Base-by-base conservation (phyloP, 30 jellyfish, hydroid and myxozoan species). In the Chrysaora quinquecirrha region DNA sequence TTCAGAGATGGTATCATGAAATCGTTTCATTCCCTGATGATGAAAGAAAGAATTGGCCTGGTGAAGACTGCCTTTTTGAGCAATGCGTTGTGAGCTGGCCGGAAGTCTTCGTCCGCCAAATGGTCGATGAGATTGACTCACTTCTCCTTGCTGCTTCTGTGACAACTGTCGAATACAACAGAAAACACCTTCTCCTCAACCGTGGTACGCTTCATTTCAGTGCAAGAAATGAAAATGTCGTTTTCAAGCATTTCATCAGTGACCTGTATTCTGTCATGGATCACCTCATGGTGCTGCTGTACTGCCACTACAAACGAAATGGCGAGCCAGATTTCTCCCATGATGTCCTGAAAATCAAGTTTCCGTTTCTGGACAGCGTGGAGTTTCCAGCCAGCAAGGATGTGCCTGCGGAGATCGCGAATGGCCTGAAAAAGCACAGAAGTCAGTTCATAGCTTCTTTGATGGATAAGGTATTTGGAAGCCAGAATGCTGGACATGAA, bases 281-380 rank as follows among this genome's bases (percentile, higher is more conserved):
- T 22, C 89, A 78, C 81, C 75, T 78, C 38, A 67, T 78, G 21
- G 89, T 78, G 28, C 38, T 78, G 75, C 68, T 78, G 73, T 78
- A 58, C 75, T 78, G 89, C 78, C 89, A 78, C 48, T 78, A 78
- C 38, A 78, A 78, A 48, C 47, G 89, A 78, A 78, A 78, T 64
- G 89, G 89, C 64, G 73, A 78, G 71, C 81, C 89, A 58, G 89
- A 78, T 29, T 78, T 78, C 80, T 78, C 89, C 6, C 89, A 78
- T 64, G 78, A 67, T 22, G 49, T 78, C 81, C 73, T 78, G 56
- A 70, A 78, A 3, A 34, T 62, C 73, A 78, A 62, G 62, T 78
- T 78, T 70, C 89, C 89, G 58, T 78, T 61, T 70, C 31, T 61
- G 34, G 82, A 78, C 50, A 64, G 65, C 1, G 43, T 78, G 0